Evolutionary conservation across 2,797 vertebrate genomes (phyloP).

Genomic region (Distichodus sexfasciatus): DNA sequence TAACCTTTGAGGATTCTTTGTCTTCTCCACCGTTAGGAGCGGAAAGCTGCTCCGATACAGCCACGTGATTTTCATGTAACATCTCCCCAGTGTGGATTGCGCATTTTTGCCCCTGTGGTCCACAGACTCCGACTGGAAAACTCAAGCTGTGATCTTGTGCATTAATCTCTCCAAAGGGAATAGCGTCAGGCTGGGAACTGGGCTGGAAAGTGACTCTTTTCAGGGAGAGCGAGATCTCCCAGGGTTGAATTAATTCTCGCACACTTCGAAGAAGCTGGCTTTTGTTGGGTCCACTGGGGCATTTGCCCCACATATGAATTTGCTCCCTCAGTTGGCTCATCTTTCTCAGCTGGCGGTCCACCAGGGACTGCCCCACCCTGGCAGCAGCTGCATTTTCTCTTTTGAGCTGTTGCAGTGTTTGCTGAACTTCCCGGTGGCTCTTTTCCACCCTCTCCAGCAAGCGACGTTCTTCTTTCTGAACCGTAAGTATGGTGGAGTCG

Average conservation of each 20-base stretch:
- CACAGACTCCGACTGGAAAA: slow-evolving; percentile 72
- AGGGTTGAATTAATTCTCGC: slow-evolving; percentile 68
- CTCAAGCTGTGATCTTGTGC: slow-evolving; percentile 67
- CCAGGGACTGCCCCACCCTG: slow-evolving; percentile 64
- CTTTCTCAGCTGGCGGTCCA: slow-evolving; percentile 69
- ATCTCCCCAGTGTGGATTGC: slow-evolving; percentile 68
- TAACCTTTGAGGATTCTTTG: slow-evolving; percentile 50
- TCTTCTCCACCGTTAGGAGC: slow-evolving; percentile 47
- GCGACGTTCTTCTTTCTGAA: slow-evolving; percentile 68
- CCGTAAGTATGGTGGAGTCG: slow-evolving; percentile 63
- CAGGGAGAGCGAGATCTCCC: slow-evolving; percentile 73
- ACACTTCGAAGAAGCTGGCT: slow-evolving; percentile 65
- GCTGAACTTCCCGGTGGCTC: slow-evolving; percentile 65
- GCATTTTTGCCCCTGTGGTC: slow-evolving; percentile 71
- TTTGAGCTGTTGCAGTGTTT: slow-evolving; percentile 66
- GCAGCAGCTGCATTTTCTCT: slow-evolving; percentile 69
- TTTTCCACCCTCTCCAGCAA: slow-evolving; percentile 69
- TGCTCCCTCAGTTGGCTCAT: slow-evolving; percentile 68
- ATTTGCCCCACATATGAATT: slow-evolving; percentile 68
- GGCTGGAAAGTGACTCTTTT: slow-evolving; percentile 67
- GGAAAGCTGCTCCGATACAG: slow-evolving; percentile 65
- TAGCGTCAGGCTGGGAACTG: slow-evolving; percentile 43
- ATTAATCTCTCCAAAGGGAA: slow-evolving; percentile 65
- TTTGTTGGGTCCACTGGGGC: slow-evolving; percentile 60
- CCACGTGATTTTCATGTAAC: slow-evolving; percentile 58